A percentile compares a stretch with the other conserved stretches of the same genome.
Evolutionary conservation across 2,113 vertebrate species (phyloP).

Genomic region (Platanista minor): DNA sequence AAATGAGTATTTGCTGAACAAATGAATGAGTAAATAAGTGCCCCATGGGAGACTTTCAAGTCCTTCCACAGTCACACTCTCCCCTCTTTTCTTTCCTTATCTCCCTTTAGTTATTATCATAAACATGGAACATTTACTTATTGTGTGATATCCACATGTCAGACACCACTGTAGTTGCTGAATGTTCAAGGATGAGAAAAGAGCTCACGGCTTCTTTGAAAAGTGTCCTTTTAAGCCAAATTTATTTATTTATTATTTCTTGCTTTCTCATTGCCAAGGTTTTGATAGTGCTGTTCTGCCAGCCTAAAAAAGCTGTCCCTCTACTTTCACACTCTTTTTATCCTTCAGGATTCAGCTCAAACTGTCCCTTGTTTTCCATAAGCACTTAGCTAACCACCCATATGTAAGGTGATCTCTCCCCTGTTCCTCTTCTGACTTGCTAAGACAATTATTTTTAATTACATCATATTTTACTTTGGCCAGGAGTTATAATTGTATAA

Average conservation of each 20-base stretch:
- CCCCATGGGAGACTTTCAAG: neutral
- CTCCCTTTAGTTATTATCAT: neutral
- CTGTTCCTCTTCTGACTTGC: neutral
- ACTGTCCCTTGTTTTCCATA: neutral
- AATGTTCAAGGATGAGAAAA: neutral
- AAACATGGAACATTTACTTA: neutral
- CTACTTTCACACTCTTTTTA: neutral
- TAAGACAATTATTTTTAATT: slow-evolving; percentile 36
- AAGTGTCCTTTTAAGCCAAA: neutral
- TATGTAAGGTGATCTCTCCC: neutral
- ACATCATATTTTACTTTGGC: neutral
- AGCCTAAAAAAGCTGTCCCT: neutral
- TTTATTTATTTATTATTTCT: neutral
- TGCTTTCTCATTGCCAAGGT: neutral
- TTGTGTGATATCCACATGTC: neutral
- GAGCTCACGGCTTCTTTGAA: neutral
- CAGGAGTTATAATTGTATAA: neutral
- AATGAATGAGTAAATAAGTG: neutral
- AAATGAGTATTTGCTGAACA: neutral
- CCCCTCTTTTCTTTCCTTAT: neutral
- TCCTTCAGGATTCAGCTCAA: neutral
- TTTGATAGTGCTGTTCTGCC: neutral
- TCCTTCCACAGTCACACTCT: neutral
- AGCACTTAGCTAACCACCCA: neutral
- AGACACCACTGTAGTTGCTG: neutral